Evolutionary conservation across 2,113 vertebrate genomes (phyloP), one percentile per base, ranked within the genome.

Genomic region (Lepus europaeus): DNA sequence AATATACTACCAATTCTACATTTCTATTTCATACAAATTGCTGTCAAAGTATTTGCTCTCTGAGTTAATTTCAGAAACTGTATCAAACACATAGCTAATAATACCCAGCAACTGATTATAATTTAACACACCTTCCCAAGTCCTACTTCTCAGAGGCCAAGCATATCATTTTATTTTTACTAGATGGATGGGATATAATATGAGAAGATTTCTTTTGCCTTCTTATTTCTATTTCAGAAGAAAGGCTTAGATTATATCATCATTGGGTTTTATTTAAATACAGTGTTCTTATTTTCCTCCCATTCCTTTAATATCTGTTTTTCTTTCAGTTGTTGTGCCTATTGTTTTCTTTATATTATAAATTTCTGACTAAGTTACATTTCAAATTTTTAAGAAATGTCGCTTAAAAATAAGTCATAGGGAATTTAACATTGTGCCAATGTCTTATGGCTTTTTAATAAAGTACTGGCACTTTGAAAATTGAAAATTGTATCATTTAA

Each of bases 21-120:
- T 83, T 91, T 70, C 3, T 31, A 51, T 64, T 80, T 88, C 29
- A 80, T 87, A 11, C 29, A 96, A 96, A 51, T 80, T 89, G 25
- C 61, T 96, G 53, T 94, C 61, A 90, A 76, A 92, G 70, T 77
- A 70, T 72, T 94, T 93, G 80, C 19, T 22, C 23, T 86, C 20
- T 61, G n/a, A 81, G 31, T 3, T 90, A 95, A 84, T 79, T 4
- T 94, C 63, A 63, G 14, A 89, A 81, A n/a, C 8, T 33, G 36
- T 39, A 87, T 14, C 23, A 87, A 93, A 16, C 11, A 27, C 23
- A 64, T 64, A 9, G 3, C 7, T 78, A 91, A 68, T 93, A 88
- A 84, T 81, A 76, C 17, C 2, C 4, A 61, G 39, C 78, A 96
- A 86, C 82, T 82, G 73, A 9, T 89, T 87, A 74, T 66, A 94